A percentile compares a stretch with the other conserved stretches of the same genome.
Evolutionary conservation across 2,113 vertebrate genomes (phyloP).

Genomic region (Hyaena hyaena): DNA sequence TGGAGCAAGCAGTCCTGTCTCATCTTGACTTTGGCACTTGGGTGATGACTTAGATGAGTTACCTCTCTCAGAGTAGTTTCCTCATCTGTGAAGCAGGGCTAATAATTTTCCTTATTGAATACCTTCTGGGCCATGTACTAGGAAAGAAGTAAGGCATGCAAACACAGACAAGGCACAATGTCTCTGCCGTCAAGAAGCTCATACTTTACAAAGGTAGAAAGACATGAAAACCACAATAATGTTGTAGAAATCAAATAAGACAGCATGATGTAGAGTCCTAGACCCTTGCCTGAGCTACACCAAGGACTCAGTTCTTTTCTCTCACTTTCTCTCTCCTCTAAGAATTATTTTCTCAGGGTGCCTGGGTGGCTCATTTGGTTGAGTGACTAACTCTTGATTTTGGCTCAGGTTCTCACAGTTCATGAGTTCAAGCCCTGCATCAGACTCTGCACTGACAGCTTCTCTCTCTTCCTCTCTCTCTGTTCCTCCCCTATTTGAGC

Average conservation of each 20-base stretch:
- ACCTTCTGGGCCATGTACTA: neutral
- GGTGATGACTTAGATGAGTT: neutral
- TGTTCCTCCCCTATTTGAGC: too few species aligned
- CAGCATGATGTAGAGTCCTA: neutral
- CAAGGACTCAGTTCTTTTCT: neutral
- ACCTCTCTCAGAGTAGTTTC: neutral
- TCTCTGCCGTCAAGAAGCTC: neutral
- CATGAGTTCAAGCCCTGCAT: too few species aligned
- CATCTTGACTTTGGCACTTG: neutral
- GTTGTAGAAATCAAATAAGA: neutral
- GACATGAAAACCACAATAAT: neutral
- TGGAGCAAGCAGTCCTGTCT: neutral
- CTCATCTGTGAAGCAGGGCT: neutral
- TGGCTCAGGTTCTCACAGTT: too few species aligned
- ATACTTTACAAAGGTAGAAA: neutral
- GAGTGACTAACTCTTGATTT: too few species aligned
- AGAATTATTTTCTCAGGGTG: neutral
- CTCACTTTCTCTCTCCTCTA: neutral
- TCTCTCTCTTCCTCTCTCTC: too few species aligned
- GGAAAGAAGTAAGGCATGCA: neutral
- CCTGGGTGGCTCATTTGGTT: too few species aligned
- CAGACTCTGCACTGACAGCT: too few species aligned
- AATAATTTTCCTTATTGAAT: neutral
- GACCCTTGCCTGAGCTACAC: too few species aligned
- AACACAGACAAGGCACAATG: neutral